Conservation (phyloP, 2,888 invertebrate species). For the Sepiola atlantica region DNA sequence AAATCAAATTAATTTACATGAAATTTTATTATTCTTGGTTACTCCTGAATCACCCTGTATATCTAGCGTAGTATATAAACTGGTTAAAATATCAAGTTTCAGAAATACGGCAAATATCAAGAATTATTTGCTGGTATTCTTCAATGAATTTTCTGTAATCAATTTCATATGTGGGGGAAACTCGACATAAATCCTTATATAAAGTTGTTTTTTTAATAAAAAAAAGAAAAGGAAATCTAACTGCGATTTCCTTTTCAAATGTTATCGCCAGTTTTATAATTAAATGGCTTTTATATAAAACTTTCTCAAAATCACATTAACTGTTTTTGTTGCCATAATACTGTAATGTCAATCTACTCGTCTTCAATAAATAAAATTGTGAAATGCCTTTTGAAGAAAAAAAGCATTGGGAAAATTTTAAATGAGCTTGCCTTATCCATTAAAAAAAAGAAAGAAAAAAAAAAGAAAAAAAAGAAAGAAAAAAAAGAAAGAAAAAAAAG, state of each 20-base stretch:
- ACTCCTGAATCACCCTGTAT: too few relatives aligned
- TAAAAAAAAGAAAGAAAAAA: too few relatives aligned
- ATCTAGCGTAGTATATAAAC: too few relatives aligned
- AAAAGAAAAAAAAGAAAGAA: too few relatives aligned
- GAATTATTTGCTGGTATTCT: background rate
- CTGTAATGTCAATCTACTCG: background rate
- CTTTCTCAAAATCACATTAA: background rate
- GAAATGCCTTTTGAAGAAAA: background rate
- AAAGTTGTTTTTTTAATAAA: too few relatives aligned
- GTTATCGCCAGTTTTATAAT: background rate
- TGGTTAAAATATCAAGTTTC: too few relatives aligned
- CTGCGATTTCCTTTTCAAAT: background rate
- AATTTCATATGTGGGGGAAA: background rate
- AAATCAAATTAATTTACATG: too few relatives aligned
- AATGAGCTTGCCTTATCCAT: too few relatives aligned
- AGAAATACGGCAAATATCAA: background rate
- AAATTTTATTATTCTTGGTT: too few relatives aligned
- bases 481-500: too few relatives aligned
- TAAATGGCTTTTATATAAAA: background rate
- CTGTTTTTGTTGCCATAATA: background rate
- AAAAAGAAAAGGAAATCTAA: background rate
- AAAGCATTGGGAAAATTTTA: too few relatives aligned
- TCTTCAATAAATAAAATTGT: background rate
- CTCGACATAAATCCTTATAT: background rate
- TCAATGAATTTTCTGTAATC: background rate